phyloP scores from a whole-genome alignment of 2,797 vertebrate genomes.

The Diplodus sargus region DNA sequence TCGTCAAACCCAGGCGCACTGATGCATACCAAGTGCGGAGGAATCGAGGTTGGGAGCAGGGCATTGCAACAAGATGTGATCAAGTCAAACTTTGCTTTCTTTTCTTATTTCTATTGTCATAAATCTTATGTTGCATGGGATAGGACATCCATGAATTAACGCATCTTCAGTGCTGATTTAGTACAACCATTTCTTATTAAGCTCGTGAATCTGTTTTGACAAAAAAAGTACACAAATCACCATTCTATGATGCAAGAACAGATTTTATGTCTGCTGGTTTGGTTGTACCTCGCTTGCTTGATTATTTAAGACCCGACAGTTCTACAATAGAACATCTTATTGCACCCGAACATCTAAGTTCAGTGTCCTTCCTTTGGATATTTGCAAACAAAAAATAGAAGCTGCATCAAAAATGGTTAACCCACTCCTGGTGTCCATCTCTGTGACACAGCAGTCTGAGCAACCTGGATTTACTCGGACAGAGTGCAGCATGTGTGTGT shows the following conservation, averaged over 20 bases:
- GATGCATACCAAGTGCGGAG: conserved; percentile 65
- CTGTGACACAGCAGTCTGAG: conserved; percentile 19
- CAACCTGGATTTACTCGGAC: conserved; percentile 38
- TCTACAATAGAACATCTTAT: neutral
- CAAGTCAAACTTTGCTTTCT: conserved; percentile 53
- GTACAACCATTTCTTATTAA: conserved; percentile 37
- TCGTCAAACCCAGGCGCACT: conserved; percentile 58
- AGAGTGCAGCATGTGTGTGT: conserved; percentile 11
- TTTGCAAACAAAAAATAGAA: conserved; percentile 32
- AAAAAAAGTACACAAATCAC: neutral
- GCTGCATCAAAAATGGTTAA: neutral
- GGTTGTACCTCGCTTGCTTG: neutral
- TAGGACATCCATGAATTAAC: conserved; percentile 2
- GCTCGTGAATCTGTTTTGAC: conserved; percentile 6
- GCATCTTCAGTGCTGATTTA: conserved; percentile 26
- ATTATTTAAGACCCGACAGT: neutral
- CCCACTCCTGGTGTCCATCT: conserved; percentile 24
- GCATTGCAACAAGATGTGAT: conserved; percentile 35
- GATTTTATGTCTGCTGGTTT: neutral
- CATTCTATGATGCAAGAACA: neutral
- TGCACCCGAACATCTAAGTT: conserved; percentile 7
- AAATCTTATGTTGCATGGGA: conserved; percentile 35
- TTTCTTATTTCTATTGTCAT: conserved; percentile 39
- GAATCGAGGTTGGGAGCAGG: conserved; percentile 41
- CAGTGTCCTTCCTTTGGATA: neutral